phyloP scores from a whole-genome alignment of 2,797 vertebrate species.

The Arvicola amphibius region DNA sequence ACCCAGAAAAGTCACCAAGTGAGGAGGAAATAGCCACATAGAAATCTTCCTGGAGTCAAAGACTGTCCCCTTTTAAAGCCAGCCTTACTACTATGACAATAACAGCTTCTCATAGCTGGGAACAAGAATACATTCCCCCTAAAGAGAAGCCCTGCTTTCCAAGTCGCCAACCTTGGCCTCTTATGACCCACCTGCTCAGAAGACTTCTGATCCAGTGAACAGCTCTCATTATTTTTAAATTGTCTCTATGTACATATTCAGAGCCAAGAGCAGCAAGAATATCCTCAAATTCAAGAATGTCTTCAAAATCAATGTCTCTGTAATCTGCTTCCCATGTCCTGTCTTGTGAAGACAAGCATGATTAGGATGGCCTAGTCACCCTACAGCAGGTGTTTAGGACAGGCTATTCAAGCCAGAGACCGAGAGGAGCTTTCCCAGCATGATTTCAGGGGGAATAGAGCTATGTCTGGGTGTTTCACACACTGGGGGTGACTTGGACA shows the following conservation, averaged over 20 bases:
- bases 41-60: neutral
- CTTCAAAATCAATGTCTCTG: conserved; percentile 47
- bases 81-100: conserved; percentile 37
- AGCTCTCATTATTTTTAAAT: conserved; percentile 57
- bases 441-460: neutral
- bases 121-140: conserved; percentile 44
- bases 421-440: neutral
- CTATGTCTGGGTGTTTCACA: neutral
- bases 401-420: neutral
- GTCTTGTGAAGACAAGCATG: neutral
- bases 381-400: neutral
- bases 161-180: conserved; percentile 20
- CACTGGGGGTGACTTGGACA: neutral
- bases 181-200: conserved; percentile 50
- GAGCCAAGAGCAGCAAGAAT: conserved; percentile 47
- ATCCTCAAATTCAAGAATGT: neutral
- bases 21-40: neutral
- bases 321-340: neutral
- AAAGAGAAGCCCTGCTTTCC: conserved; percentile 30
- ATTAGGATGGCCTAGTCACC: neutral
- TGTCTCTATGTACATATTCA: conserved; percentile 54
- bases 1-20: neutral
- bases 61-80: neutral
- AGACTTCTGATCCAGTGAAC: conserved; percentile 41
- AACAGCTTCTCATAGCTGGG: conserved; percentile 42